Conservation (phyloP, 2,797 vertebrate species). For the Bovichtus diacanthus region DNA sequence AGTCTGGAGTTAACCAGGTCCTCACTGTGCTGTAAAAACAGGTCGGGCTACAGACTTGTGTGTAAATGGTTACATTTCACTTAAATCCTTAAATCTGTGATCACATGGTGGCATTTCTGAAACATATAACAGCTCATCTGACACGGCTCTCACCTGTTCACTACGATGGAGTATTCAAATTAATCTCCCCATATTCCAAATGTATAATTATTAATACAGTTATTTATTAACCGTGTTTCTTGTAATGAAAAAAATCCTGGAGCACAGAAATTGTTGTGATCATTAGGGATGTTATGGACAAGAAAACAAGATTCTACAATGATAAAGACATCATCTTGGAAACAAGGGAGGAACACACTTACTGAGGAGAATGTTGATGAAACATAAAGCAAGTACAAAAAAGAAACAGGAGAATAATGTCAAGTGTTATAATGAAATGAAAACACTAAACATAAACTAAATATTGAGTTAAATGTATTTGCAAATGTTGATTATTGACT, state of each 20-base stretch:
- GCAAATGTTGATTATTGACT: neutral
- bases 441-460: neutral
- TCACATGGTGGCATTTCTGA: too few relatives aligned
- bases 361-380: neutral
- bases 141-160: neutral
- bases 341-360: neutral
- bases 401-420: neutral
- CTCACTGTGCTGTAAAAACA: neutral
- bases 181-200: too few relatives aligned
- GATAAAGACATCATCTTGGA: neutral
- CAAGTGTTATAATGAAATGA: constrained; percentile 30
- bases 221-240: too few relatives aligned
- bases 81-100: neutral
- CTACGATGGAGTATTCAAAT: neutral
- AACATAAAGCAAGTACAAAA: neutral
- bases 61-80: neutral
- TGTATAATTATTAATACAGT: too few relatives aligned
- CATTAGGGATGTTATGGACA: neutral
- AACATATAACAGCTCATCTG: too few relatives aligned
- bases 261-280: neutral
- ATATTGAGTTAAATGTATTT: constrained; percentile 10
- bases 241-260: neutral
- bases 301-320: neutral
- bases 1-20: neutral
- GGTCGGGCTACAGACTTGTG: neutral